Evolutionary conservation across 2,797 vertebrate species (phyloP).

Genomic region (Coccyzus lansbergi): DNA sequence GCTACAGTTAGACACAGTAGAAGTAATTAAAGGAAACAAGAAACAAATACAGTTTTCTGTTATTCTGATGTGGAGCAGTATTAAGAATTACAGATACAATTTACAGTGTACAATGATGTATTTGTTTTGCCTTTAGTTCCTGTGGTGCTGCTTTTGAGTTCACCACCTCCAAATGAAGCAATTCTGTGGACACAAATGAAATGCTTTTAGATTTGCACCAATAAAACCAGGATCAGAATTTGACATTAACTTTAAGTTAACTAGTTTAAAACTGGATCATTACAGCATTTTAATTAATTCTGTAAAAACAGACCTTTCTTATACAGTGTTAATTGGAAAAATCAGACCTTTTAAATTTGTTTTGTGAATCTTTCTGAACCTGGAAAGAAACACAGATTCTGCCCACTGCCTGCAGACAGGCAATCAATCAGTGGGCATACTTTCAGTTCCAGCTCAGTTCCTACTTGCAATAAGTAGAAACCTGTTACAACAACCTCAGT

Average conservation of each 20-base stretch:
- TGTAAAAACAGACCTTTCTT: background rate
- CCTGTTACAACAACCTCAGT: constrained; percentile 77
- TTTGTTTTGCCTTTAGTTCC: background rate
- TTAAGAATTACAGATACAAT: background rate
- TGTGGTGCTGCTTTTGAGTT: background rate
- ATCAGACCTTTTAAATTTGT: constrained; percentile 69
- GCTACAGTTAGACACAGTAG: background rate
- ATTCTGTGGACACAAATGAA: background rate
- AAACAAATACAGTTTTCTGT: background rate
- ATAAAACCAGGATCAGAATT: background rate
- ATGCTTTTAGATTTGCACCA: background rate
- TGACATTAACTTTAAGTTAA: background rate
- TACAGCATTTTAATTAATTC: background rate
- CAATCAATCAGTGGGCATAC: constrained; percentile 79
- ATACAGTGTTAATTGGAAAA: constrained; percentile 66
- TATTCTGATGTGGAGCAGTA: background rate
- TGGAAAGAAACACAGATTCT: constrained; percentile 75
- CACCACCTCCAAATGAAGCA: background rate
- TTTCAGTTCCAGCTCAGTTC: constrained; percentile 78
- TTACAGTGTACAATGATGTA: background rate
- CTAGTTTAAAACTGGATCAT: background rate
- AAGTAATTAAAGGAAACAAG: background rate
- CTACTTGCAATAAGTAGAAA: constrained; percentile 70
- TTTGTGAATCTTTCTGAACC: constrained; percentile 76
- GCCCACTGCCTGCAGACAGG: constrained; percentile 73